Conservation (phyloP, 37 sponge, comb jelly and placozoan species). For the Corticium candelabrum region DNA sequence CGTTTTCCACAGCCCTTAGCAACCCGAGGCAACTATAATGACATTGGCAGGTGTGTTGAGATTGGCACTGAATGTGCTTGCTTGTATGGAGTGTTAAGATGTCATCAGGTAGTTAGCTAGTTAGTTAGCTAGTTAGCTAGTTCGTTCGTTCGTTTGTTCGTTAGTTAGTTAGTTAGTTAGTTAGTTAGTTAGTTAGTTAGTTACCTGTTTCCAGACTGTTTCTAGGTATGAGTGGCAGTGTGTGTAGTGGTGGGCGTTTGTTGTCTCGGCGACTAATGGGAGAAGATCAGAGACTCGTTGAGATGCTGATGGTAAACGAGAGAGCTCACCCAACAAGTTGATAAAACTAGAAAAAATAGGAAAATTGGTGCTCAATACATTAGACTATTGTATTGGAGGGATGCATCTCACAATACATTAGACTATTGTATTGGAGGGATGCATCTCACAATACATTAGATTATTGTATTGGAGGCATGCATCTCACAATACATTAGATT, state of each 20-base stretch:
- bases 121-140: no score
- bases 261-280: constrained; percentile 45
- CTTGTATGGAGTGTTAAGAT: no score
- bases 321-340: constrained; percentile 67
- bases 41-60: no score
- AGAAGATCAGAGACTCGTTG: constrained; percentile 32
- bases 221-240: constrained; percentile 68
- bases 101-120: no score
- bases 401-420: neutral
- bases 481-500: neutral
- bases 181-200: no score
- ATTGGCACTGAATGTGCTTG: no score
- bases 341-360: constrained; percentile 57
- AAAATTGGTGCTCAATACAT: no score
- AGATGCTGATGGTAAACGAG: constrained; percentile 8
- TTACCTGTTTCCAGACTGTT: constrained; percentile 58
- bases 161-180: no score
- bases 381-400: constrained; percentile 5
- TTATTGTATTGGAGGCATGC: neutral
- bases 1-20: constrained; percentile 20
- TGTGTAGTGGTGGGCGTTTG: constrained; percentile 44
- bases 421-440: constrained; percentile 51
- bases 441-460: constrained; percentile 85
- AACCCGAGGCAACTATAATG: constrained; percentile 15
- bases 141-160: no score